Evolutionary conservation across 2,888 invertebrate species (phyloP).

Genomic region (Ellobium chinense): DNA sequence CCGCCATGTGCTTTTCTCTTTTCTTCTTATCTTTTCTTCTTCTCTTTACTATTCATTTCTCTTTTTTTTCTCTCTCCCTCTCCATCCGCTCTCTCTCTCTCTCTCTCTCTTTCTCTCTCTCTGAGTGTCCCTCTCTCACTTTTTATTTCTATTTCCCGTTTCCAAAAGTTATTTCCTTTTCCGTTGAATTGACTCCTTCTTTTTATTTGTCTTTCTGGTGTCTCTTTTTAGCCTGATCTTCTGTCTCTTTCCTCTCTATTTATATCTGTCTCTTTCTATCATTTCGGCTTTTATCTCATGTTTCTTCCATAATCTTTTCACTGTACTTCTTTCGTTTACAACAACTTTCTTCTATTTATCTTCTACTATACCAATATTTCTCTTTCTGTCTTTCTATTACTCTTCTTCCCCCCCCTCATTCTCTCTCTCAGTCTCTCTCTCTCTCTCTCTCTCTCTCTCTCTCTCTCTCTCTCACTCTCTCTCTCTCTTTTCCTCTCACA

Average conservation of each 20-base stretch:
- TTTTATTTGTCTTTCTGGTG: no score
- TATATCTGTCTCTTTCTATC: no score
- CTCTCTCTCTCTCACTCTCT: neutral
- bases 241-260: no score
- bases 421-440: neutral
- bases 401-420: neutral
- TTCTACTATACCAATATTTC: no score
- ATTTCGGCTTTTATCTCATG: no score
- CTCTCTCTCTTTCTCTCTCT: neutral
- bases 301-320: no score
- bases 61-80: neutral
- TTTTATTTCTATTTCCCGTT: neutral
- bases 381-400: neutral
- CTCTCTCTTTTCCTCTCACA: neutral
- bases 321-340: no score
- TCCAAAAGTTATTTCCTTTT: neutral
- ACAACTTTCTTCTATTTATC: no score
- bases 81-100: neutral
- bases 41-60: no score
- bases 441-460: neutral
- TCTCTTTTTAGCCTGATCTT: no score
- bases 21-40: no score
- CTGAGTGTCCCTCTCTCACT: neutral
- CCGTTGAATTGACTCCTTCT: neutral
- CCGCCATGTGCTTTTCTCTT: neutral